Evolutionary conservation across 2,113 vertebrate genomes (phyloP), one percentile per base, ranked within the genome.

Genomic region (Nesogale talazaci): DNA sequence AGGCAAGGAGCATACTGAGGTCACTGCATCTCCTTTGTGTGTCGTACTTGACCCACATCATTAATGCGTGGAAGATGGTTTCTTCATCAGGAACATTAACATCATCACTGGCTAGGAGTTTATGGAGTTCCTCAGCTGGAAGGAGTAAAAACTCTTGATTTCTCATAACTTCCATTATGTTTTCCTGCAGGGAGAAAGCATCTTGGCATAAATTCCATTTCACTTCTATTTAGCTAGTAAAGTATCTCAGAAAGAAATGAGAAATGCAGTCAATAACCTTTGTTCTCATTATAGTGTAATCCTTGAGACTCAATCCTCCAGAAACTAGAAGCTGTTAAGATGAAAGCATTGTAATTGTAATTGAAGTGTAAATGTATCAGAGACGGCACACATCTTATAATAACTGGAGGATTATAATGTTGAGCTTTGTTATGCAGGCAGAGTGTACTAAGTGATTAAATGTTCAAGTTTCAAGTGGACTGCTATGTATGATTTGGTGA

Each of bases 1-100:
- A 98, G 56, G 98, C 98, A 79, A 98, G 98, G 16, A 98, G 98
- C 97, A 97, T 98, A 83, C 98, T 98, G 78, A 98, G 86, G 72
- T 98, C 98, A 19, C 83, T 97, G 83, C 98, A 98, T 95, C 98
- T 96, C 31, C 96, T 97, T 84, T 98, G 98, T 92, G 90, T 97
- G 57, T 98, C 98, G 67, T 98, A 97, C 34, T 98, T 98, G 93
- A 98, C 98, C 98, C 98, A 98, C 97, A 98, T 98, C 98, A 98
- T 98, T 90, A 98, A 96, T 74, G 98, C 98, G 91, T 98, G 98
- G 86, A 98, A 98, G 95, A 98, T 98, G 16, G 98, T 98, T 86
- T 98, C 98, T 96, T 98, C 98, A 96, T 98, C 98, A 29, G 98
- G 98, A 94, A 98, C 98, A 12, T 98, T 98, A 63, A 98, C 98